Conservation (phyloP, 2,888 invertebrate genomes). For the Gnatocerus cornutus region DNA sequence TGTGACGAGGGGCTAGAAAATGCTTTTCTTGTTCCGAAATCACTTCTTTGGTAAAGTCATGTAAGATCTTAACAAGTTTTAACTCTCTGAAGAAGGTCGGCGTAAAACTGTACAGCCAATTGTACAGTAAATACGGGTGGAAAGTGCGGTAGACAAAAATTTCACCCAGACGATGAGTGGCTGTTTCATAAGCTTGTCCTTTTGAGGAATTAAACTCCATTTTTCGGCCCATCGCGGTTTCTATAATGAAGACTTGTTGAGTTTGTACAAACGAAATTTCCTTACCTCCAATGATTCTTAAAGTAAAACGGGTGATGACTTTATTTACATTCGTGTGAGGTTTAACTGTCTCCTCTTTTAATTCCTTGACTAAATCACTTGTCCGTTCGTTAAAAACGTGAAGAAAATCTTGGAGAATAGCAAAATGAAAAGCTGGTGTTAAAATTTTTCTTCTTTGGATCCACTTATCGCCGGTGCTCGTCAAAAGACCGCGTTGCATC, state of each 20-base stretch:
- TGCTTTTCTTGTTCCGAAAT: constrained; percentile 46
- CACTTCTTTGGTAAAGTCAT: constrained; percentile 47
- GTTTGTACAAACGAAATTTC: neutral
- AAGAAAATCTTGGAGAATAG: constrained; percentile 57
- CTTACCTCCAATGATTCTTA: constrained; percentile 36
- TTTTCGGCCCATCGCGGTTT: constrained; percentile 53
- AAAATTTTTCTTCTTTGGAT: constrained; percentile 57
- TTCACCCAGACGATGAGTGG: constrained; percentile 14
- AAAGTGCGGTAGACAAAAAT: constrained; percentile 16
- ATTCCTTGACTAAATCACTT: constrained; percentile 48
- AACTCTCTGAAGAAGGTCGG: constrained; percentile 4
- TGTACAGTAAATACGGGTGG: constrained; percentile 7
- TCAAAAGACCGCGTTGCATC: constrained; percentile 67
- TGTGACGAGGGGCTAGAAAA: constrained; percentile 51
- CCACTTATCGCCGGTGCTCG: constrained; percentile 67
- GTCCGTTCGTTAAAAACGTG: constrained; percentile 56
- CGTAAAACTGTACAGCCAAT: constrained; percentile 21
- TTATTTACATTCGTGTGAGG: constrained; percentile 18
- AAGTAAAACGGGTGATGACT: constrained; percentile 19
- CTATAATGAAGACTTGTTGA: constrained; percentile 18
- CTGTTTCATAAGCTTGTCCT: constrained; percentile 19
- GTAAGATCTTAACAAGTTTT: constrained; percentile 29
- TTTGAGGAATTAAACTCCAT: constrained; percentile 46
- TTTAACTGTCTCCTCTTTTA: neutral
- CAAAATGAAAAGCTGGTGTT: constrained; percentile 61